phyloP scores from a whole-genome alignment of 2,888 invertebrate species.

The Druceiella hillmani region DNA sequence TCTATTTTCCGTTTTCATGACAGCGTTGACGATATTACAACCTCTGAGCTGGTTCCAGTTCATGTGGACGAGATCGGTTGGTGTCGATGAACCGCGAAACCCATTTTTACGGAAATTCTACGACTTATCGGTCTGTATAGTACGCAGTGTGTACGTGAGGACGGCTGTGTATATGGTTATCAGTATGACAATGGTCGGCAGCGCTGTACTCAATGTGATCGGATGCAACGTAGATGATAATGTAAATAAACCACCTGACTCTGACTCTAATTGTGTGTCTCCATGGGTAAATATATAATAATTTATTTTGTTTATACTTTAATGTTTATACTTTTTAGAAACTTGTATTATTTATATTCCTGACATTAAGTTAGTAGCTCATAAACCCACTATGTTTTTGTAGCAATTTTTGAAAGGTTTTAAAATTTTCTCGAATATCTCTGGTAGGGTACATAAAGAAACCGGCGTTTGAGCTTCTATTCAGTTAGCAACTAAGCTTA shows the following conservation, averaged over 20 bases:
- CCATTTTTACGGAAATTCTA: slow-evolving; percentile 52
- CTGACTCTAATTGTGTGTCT: slow-evolving; percentile 44
- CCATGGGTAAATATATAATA: slow-evolving; percentile 40
- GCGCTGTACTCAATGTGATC: slow-evolving; percentile 62
- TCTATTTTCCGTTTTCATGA: slow-evolving; percentile 30
- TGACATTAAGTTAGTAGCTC: too few species aligned
- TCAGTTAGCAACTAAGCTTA: too few species aligned
- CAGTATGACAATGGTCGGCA: slow-evolving; percentile 56
- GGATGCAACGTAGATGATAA: slow-evolving; percentile 35
- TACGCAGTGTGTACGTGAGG: slow-evolving; percentile 57
- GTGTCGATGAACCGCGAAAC: slow-evolving; percentile 52
- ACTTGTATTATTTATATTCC: too few species aligned
- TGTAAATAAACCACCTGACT: slow-evolving; percentile 29
- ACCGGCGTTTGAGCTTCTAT: too few species aligned
- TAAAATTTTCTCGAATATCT: too few species aligned
- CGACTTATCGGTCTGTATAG: slow-evolving; percentile 55
- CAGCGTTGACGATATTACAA: slow-evolving; percentile 48
- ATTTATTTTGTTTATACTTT: too few species aligned
- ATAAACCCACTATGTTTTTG: too few species aligned
- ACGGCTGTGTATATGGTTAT: slow-evolving; percentile 62
- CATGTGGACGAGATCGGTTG: slow-evolving; percentile 53
- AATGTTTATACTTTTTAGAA: too few species aligned
- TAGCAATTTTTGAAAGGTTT: too few species aligned
- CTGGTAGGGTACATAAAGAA: too few species aligned
- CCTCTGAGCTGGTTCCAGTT: slow-evolving; percentile 74